Evolutionary conservation across 2,888 invertebrate genomes (phyloP).

Genomic region (Nipponacmea schrenckii): DNA sequence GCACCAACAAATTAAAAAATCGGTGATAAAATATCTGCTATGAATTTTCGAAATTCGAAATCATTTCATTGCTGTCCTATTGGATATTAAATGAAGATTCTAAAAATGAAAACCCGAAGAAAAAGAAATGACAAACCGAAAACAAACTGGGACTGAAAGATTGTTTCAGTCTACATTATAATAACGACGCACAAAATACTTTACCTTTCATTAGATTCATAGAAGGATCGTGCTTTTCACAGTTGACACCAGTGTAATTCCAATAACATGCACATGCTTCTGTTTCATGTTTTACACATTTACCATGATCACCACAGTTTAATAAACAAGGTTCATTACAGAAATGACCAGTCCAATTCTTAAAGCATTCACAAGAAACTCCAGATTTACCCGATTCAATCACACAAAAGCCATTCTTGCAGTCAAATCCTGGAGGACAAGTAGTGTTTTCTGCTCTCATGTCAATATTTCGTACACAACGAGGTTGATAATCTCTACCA

Average conservation of each 20-base stretch:
- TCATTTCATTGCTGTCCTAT: too few relatives aligned
- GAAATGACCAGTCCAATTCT: conserved; percentile 32
- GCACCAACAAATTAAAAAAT: too few relatives aligned
- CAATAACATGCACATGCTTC: conserved; percentile 13
- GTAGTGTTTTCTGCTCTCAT: background rate
- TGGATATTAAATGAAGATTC: too few relatives aligned
- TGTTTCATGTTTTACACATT: conserved; percentile 10
- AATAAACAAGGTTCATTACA: conserved; percentile 30
- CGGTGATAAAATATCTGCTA: too few relatives aligned
- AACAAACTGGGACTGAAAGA: too few relatives aligned
- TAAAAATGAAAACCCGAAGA: too few relatives aligned
- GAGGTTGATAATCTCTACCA: background rate
- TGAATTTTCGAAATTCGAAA: too few relatives aligned
- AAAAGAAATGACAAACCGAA: too few relatives aligned
- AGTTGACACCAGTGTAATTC: conserved; percentile 17
- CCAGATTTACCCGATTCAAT: conserved; percentile 8
- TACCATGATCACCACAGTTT: conserved; percentile 19
- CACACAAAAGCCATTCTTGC: conserved; percentile 21
- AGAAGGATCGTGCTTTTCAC: background rate
- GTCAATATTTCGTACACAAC: background rate
- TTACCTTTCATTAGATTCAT: background rate
- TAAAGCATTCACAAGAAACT: conserved; percentile 28
- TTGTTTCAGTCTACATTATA: too few relatives aligned
- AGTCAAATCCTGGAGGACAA: conserved; percentile 9
- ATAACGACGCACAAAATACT: too few relatives aligned